Evolutionary conservation across 1,140 invertebrate species (phyloP).

Genomic region (Drosophila biarmipes): DNA sequence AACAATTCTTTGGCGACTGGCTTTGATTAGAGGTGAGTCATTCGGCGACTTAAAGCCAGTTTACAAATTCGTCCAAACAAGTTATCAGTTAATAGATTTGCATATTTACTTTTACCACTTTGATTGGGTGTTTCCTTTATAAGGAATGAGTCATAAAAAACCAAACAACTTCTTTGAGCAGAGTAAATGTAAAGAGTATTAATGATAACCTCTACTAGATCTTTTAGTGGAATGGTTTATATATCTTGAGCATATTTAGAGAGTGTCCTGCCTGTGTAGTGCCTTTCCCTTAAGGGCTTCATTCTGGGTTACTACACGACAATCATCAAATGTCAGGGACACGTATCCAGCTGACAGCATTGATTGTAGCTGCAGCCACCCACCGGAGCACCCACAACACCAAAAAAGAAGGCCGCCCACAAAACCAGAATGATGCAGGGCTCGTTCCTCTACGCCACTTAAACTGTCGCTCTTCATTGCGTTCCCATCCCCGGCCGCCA

Average conservation of each 20-base stretch:
- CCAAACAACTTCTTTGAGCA: no score
- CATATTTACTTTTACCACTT: no score
- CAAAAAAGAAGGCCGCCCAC: constrained; percentile 6
- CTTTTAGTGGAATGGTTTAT: no score
- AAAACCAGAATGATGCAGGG: constrained; percentile 33
- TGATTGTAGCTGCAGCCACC: constrained; percentile 39
- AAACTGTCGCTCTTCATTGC: constrained; percentile 78
- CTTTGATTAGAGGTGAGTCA: constrained; percentile 18
- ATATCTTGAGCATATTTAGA: no score
- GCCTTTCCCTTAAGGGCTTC: constrained; percentile 5
- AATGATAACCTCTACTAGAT: no score
- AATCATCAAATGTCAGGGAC: constrained; percentile 57
- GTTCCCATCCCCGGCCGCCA: constrained; percentile 10
- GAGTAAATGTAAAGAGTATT: no score
- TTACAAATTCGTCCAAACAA: background rate
- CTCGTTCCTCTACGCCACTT: constrained; percentile 54
- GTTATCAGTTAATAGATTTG: no score
- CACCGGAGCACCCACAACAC: background rate
- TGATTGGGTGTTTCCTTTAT: no score
- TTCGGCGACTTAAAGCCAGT: background rate
- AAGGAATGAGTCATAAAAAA: no score
- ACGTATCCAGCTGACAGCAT: constrained; percentile 38
- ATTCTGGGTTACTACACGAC: constrained; percentile 25
- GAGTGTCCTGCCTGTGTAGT: background rate
- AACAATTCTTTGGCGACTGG: background rate